Conservation (phyloP, 2,113 vertebrate species). For the Phaethornis superciliosus region DNA sequence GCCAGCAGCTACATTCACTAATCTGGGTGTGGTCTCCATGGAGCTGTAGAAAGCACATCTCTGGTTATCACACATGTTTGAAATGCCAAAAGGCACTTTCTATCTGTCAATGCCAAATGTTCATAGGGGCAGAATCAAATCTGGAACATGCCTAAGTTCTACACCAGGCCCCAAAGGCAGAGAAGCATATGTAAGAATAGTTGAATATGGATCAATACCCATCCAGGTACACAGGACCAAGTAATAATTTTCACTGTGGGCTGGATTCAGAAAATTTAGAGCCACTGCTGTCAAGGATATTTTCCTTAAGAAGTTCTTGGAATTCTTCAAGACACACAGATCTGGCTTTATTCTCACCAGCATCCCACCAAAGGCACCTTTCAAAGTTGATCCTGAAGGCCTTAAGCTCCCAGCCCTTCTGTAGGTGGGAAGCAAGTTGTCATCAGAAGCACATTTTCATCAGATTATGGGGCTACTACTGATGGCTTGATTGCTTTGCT, state of each 20-base stretch:
- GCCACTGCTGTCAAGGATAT: background rate
- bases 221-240: background rate
- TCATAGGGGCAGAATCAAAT: background rate
- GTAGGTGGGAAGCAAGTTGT: background rate
- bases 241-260: background rate
- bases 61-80: accelerated
- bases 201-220: background rate
- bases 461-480: background rate
- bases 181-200: background rate
- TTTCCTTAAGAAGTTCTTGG: background rate
- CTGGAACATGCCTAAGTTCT: background rate
- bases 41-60: accelerated
- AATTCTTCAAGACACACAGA: background rate
- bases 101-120: background rate
- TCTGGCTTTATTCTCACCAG: background rate
- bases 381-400: background rate
- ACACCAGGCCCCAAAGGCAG: background rate
- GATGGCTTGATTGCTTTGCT: background rate
- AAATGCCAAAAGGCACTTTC: background rate
- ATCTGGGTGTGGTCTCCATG: accelerated
- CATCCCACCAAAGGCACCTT: background rate
- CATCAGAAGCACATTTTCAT: background rate
- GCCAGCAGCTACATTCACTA: accelerated
- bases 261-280: background rate
- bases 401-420: background rate